Percentiles rank a stretch among this genome's conserved stretches.
Evolutionary conservation across 2,113 vertebrate species (phyloP).

Genomic region (Jacana jacana): DNA sequence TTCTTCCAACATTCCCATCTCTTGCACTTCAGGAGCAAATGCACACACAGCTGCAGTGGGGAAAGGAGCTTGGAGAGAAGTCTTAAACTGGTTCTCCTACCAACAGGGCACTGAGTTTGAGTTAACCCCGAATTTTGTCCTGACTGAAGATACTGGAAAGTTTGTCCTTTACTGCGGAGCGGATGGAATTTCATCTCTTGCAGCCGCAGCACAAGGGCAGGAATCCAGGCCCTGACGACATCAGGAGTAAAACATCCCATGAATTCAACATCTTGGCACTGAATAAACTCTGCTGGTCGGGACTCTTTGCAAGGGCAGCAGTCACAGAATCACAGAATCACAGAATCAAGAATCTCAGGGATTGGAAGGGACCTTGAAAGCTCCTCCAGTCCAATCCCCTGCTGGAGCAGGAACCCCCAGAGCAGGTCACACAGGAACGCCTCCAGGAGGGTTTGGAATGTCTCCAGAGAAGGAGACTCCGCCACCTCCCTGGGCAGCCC

Average conservation of each 20-base stretch:
- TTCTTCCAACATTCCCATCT: not conserved
- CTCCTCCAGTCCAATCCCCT: too few relatives aligned
- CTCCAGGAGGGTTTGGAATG: too few relatives aligned
- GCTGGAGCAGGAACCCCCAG: too few relatives aligned
- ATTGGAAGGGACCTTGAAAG: too few relatives aligned
- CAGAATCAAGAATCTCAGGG: too few relatives aligned
- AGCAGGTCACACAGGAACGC: too few relatives aligned
- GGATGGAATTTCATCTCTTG: constrained; percentile 6
- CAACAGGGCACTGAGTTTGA: not conserved
- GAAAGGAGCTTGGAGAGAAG: not conserved
- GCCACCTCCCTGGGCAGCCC: too few relatives aligned
- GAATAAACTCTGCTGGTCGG: not conserved
- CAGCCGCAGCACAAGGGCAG: constrained; percentile 24
- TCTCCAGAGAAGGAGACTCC: too few relatives aligned
- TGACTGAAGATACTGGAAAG: not conserved
- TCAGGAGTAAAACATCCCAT: constrained; percentile 45
- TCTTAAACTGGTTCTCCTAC: not conserved
- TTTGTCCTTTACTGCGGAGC: not conserved
- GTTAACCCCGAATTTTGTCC: not conserved
- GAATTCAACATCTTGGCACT: constrained; percentile 40
- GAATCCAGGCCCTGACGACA: constrained; percentile 30
- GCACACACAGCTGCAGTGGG: not conserved
- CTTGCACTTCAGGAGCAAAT: not conserved
- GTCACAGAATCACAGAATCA: too few relatives aligned
- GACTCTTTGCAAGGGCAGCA: not conserved